Conservation (phyloP, 2,113 vertebrate genomes). For the Ictalurus furcatus region DNA sequence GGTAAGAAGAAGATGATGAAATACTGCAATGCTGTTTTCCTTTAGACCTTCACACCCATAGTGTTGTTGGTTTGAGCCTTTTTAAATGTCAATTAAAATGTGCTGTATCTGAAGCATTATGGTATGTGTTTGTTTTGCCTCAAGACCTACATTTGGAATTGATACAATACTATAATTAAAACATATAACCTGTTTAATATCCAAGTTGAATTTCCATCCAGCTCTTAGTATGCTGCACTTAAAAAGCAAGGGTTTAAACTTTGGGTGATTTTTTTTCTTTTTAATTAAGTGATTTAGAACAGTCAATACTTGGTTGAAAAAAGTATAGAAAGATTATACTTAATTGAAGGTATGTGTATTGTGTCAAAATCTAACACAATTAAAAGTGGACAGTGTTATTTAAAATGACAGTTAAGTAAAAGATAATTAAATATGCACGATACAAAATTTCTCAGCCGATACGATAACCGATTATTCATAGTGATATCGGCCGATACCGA, state of each 20-base stretch:
- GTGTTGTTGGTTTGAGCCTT: neutral
- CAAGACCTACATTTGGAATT: neutral
- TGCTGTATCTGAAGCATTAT: neutral
- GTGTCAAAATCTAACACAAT: neutral
- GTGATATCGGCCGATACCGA: too few species aligned
- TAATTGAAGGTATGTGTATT: neutral
- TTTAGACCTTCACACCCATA: neutral
- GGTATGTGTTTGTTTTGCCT: neutral
- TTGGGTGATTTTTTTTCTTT: neutral
- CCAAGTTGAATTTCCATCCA: neutral
- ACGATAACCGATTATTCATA: too few species aligned
- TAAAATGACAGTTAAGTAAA: neutral
- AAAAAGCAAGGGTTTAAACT: neutral
- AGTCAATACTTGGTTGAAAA: neutral
- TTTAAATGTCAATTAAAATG: neutral
- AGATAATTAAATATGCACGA: neutral
- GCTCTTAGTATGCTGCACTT: neutral
- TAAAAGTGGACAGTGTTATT: neutral
- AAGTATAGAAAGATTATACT: neutral
- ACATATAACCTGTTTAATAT: neutral
- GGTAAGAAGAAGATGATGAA: neutral
- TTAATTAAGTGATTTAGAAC: neutral
- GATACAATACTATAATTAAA: neutral
- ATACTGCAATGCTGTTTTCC: neutral
- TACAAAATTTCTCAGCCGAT: too few species aligned